Evolutionary conservation across 2,888 invertebrate species (phyloP).

Genomic region (Platycheirus albimanus): DNA sequence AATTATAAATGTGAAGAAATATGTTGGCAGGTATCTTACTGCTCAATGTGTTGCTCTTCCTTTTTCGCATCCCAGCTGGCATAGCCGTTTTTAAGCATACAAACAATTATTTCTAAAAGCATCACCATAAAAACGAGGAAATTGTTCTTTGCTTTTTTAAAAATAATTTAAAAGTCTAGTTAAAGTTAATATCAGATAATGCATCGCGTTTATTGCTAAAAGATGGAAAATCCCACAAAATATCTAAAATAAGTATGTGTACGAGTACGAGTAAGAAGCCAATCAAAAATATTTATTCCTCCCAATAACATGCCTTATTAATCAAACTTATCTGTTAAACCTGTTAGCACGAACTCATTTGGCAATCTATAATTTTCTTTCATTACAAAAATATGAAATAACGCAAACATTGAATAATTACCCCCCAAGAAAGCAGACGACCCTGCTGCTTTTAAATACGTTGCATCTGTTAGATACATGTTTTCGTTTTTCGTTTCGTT

Average conservation of each 20-base stretch:
- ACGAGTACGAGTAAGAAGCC: background rate
- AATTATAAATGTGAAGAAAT: too few relatives aligned
- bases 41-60: too few relatives aligned
- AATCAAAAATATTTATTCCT: constrained; percentile 27
- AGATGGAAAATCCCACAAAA: constrained; percentile 9
- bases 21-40: too few relatives aligned
- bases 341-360: constrained; percentile 60
- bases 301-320: constrained; percentile 43
- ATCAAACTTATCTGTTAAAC: constrained; percentile 40
- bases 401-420: constrained; percentile 60
- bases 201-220: constrained; percentile 10
- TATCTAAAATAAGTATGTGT: too few relatives aligned
- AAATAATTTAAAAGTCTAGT: constrained; percentile 2
- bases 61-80: too few relatives aligned
- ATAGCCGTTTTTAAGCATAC: too few relatives aligned
- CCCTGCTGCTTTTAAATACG: background rate
- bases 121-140: too few relatives aligned
- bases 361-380: constrained; percentile 60
- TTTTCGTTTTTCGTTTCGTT: too few relatives aligned
- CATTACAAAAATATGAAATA: constrained; percentile 50
- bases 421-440: constrained; percentile 11
- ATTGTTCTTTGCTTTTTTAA: too few relatives aligned
- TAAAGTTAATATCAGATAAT: constrained; percentile 21
- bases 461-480: constrained; percentile 50
- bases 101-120: too few relatives aligned